phyloP scores from a whole-genome alignment of 1,140 invertebrate species.

The Tetramorium parvispinum region DNA sequence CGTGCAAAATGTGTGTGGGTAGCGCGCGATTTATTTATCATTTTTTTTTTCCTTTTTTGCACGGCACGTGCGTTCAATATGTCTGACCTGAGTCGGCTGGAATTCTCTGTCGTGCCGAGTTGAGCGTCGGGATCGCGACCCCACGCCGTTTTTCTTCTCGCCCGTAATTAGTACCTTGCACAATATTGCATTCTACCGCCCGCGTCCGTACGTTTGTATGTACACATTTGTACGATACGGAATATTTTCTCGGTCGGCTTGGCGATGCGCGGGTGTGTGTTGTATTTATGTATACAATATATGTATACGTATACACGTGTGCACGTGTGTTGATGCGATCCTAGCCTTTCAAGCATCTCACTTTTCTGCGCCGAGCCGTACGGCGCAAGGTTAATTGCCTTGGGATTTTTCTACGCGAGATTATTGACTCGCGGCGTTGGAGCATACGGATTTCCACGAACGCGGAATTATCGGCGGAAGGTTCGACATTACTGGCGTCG shows the following conservation, averaged over 20 bases:
- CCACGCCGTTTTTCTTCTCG: constrained; percentile 26
- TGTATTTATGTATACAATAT: no score
- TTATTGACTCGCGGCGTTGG: constrained; percentile 32
- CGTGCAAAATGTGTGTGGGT: constrained; percentile 25
- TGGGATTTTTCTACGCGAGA: constrained; percentile 42
- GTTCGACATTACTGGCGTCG: constrained; percentile 36
- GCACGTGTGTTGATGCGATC: neutral
- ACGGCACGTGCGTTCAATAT: constrained; percentile 70
- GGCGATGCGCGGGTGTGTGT: neutral
- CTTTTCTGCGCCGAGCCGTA: constrained; percentile 25
- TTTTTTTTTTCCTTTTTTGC: constrained; percentile 41
- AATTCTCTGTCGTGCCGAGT: constrained; percentile 71
- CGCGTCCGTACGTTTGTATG: constrained; percentile 30
- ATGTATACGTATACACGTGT: neutral
- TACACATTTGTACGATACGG: constrained; percentile 27
- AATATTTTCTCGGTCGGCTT: neutral
- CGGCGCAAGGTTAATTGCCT: constrained; percentile 53
- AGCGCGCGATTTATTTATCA: constrained; percentile 28
- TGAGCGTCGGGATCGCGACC: constrained; percentile 60
- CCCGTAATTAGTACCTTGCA: constrained; percentile 64
- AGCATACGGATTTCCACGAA: constrained; percentile 40
- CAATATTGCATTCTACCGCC: constrained; percentile 32
- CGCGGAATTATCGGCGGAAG: constrained; percentile 37
- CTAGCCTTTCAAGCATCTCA: constrained; percentile 37
- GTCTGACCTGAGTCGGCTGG: constrained; percentile 66